Evolutionary conservation across 2,888 invertebrate genomes (phyloP).

Genomic region (Melitaea athalia): DNA sequence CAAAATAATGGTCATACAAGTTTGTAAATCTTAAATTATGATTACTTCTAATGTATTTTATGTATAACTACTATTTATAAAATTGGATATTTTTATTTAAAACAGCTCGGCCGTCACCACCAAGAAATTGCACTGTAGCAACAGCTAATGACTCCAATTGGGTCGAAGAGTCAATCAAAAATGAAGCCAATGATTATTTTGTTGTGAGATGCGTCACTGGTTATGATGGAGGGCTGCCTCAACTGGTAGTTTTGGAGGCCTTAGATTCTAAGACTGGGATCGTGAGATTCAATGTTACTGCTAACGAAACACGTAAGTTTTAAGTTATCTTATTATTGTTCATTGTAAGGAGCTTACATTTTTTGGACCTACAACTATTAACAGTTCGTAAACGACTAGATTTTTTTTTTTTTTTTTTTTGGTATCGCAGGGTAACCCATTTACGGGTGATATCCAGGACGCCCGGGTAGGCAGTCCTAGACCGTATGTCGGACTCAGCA

Average conservation of each 20-base stretch:
- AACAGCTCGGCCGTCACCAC: conserved; percentile 89
- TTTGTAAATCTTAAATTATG: no score
- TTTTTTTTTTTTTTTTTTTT: no score
- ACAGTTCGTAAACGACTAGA: no score
- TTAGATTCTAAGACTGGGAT: conserved; percentile 87
- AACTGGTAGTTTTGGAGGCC: conserved; percentile 91
- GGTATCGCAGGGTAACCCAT: no score
- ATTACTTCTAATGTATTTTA: neutral
- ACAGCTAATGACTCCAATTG: conserved; percentile 82
- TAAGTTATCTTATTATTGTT: no score
- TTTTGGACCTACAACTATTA: no score
- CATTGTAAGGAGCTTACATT: neutral
- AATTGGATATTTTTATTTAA: neutral
- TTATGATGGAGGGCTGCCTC: conserved; percentile 94
- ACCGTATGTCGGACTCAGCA: no score
- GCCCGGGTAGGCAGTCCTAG: no score
- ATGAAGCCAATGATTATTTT: conserved; percentile 73
- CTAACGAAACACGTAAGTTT: conserved; percentile 77
- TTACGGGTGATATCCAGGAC: no score
- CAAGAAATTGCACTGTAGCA: conserved; percentile 92
- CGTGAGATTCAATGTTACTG: conserved; percentile 87
- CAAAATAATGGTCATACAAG: no score
- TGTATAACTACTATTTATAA: neutral
- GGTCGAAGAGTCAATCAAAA: conserved; percentile 65
- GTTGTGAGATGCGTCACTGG: conserved; percentile 93